A percentile compares a stretch with the other conserved stretches of the same genome.
phyloP scores from a whole-genome alignment of 2,113 vertebrate species.

The Sardina pilchardus region DNA sequence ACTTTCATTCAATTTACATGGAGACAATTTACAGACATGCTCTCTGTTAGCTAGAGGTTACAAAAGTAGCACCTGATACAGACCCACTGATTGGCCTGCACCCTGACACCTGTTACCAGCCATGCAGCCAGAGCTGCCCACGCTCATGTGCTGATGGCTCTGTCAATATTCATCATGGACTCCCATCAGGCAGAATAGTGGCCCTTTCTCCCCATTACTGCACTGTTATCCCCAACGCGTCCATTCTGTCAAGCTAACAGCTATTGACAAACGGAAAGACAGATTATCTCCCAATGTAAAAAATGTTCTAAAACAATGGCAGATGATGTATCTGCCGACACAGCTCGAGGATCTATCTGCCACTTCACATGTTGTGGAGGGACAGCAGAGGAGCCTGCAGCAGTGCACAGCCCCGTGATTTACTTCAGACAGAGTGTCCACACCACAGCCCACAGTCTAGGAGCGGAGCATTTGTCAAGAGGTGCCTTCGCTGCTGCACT shows the following conservation, averaged over 20 bases:
- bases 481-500: slow-evolving; percentile 40
- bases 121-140: not conserved
- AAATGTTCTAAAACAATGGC: not conserved
- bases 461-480: not conserved
- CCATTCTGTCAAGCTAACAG: not conserved
- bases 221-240: not conserved
- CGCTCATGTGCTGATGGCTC: not conserved
- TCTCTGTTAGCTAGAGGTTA: slow-evolving; percentile 39
- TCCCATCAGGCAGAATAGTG: not conserved
- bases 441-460: not conserved
- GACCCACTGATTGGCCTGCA: not conserved
- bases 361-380: not conserved
- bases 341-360: not conserved
- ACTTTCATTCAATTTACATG: slow-evolving; percentile 55
- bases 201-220: not conserved
- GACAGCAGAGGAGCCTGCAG: not conserved
- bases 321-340: not conserved
- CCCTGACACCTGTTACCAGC: slow-evolving; percentile 7
- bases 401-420: not conserved
- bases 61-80: slow-evolving; percentile 37
- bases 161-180: not conserved
- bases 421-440: not conserved
- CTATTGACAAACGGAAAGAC: not conserved
- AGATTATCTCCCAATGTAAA: not conserved
- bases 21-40: slow-evolving; percentile 52